phyloP scores from a whole-genome alignment of 37 sponge, comb jelly and placozoan species.

The Tethya wilhelma region DNA sequence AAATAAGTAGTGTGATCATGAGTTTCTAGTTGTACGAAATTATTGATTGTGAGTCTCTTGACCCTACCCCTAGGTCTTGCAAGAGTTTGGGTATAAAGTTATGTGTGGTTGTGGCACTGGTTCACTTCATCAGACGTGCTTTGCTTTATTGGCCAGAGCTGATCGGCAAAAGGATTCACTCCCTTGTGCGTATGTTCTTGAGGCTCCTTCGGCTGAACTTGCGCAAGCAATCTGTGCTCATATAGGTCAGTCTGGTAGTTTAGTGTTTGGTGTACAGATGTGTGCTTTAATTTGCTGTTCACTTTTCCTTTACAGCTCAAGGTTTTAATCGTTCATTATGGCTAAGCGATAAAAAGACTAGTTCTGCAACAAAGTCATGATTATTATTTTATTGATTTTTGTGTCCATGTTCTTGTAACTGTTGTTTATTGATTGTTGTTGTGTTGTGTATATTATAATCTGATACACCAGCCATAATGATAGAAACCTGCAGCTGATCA shows the following conservation, averaged over 20 bases:
- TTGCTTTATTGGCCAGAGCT: slow-evolving; percentile 17
- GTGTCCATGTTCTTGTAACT: no score
- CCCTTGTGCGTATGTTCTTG: slow-evolving; percentile 5
- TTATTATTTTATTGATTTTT: no score
- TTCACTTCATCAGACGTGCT: slow-evolving; percentile 20
- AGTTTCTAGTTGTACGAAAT: background rate
- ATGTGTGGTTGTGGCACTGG: slow-evolving; percentile 50
- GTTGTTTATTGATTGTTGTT: no score
- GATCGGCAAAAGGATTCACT: background rate
- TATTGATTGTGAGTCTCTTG: background rate
- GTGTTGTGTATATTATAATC: no score
- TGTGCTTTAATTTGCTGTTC: background rate
- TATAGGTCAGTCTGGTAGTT: slow-evolving; percentile 9
- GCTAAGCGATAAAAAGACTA: slow-evolving; percentile 7
- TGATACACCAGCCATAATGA: no score
- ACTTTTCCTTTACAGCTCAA: slow-evolving; percentile 7
- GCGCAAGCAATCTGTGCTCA: slow-evolving; percentile 29
- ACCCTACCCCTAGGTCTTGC: slow-evolving; percentile 1
- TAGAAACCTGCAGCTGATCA: no score
- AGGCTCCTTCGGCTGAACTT: slow-evolving; percentile 42
- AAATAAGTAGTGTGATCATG: background rate
- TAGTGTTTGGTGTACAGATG: background rate
- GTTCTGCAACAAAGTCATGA: no score
- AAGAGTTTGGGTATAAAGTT: slow-evolving; percentile 1
- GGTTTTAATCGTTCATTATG: slow-evolving; percentile 21